A percentile compares a stretch with the other conserved stretches of the same genome.
Conservation (phyloP, 2,113 vertebrate species). For the Pelodiscus sinensis region DNA sequence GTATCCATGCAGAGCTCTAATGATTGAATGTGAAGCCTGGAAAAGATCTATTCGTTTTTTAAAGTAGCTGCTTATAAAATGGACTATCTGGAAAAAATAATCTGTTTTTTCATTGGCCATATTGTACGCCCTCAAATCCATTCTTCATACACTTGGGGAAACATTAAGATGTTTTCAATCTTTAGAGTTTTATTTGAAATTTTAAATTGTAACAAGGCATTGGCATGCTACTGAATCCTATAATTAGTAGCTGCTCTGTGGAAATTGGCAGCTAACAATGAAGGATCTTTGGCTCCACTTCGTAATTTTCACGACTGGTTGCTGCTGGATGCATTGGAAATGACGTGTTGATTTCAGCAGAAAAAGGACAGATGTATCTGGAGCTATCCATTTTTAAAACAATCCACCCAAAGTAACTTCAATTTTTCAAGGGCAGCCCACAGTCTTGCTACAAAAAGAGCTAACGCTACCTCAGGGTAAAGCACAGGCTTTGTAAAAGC, state of each 20-base stretch:
- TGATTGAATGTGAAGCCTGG: not conserved
- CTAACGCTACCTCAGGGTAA: not conserved
- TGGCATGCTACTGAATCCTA: not conserved
- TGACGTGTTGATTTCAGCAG: not conserved
- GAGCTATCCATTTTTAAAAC: accelerated
- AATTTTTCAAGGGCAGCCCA: not conserved
- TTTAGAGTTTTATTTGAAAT: not conserved
- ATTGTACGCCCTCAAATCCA: accelerated
- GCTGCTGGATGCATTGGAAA: not conserved
- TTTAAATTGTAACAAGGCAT: not conserved
- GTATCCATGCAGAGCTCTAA: not conserved
- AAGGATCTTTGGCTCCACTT: not conserved
- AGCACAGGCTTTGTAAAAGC: not conserved
- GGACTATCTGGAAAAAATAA: not conserved
- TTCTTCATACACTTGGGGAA: not conserved
- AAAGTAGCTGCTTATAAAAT: not conserved
- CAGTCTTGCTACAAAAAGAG: not conserved
- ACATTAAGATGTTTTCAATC: not conserved
- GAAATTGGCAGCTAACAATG: not conserved
- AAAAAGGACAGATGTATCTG: not conserved
- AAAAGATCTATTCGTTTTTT: not conserved
- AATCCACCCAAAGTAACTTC: accelerated
- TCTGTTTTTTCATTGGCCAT: not conserved
- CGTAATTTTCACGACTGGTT: not conserved
- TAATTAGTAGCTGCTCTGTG: not conserved